phyloP scores from a whole-genome alignment of 2,888 invertebrate genomes.

The Meliscaeva auricollis region DNA sequence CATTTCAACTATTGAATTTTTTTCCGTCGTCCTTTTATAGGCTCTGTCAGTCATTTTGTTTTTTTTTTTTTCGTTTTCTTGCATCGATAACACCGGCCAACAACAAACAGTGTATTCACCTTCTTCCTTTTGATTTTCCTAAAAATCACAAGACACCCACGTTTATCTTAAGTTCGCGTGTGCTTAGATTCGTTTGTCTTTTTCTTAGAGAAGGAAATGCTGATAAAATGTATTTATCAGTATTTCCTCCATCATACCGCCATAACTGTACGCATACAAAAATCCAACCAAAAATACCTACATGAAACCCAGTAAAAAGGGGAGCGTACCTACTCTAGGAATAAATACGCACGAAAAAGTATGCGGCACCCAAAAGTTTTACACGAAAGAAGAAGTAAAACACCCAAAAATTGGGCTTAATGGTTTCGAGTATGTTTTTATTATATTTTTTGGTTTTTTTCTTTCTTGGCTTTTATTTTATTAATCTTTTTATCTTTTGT shows the following conservation, averaged over 20 bases:
- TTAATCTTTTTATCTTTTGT: slow-evolving; percentile 48
- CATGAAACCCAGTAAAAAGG: background rate
- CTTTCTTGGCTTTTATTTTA: slow-evolving; percentile 33
- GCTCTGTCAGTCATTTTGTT: slow-evolving; percentile 56
- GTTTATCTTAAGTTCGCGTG: slow-evolving; percentile 66
- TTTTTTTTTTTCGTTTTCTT: slow-evolving; percentile 36
- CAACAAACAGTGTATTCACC: slow-evolving; percentile 54
- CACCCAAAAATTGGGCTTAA: slow-evolving; percentile 61
- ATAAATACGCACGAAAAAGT: slow-evolving; percentile 19
- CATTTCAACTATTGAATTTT: slow-evolving; percentile 46
- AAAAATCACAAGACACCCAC: slow-evolving; percentile 64
- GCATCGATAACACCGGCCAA: slow-evolving; percentile 41
- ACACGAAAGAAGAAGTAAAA: slow-evolving; percentile 20
- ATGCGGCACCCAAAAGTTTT: slow-evolving; percentile 42
- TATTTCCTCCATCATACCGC: slow-evolving; percentile 55
- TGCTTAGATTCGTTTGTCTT: slow-evolving; percentile 50
- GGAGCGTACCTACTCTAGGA: slow-evolving; percentile 3
- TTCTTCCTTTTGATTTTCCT: slow-evolving; percentile 43
- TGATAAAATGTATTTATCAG: slow-evolving; percentile 61
- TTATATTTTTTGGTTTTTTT: background rate
- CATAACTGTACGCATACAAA: slow-evolving; percentile 55
- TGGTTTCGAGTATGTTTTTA: slow-evolving; percentile 41
- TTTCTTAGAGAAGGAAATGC: slow-evolving; percentile 29
- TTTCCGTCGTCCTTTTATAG: slow-evolving; percentile 45
- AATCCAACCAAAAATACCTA: slow-evolving; percentile 37